Evolutionary conservation across 1,140 invertebrate species (phyloP).

Genomic region (Psix sp.): DNA sequence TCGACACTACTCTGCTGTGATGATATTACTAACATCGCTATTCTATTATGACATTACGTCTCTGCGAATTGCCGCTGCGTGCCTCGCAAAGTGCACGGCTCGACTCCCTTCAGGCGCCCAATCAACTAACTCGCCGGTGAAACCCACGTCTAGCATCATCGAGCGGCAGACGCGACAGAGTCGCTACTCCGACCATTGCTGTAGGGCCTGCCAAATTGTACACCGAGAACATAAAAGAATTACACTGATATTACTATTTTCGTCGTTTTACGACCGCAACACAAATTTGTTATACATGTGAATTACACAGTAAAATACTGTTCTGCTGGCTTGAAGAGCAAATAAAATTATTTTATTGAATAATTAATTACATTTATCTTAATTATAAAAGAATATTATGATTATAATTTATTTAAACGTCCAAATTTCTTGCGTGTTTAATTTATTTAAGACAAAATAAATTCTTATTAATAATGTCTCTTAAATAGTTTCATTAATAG

Average conservation of each 20-base stretch:
- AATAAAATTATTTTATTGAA: too few relatives aligned
- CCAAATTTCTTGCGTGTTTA: too few relatives aligned
- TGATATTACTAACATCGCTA: conserved; percentile 77
- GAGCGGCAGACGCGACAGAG: conserved; percentile 45
- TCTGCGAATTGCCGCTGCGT: conserved; percentile 61
- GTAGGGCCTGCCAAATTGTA: conserved; percentile 31
- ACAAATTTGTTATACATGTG: conserved; percentile 21
- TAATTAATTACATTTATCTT: too few relatives aligned
- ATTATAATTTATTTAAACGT: too few relatives aligned
- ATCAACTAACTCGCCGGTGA: conserved; percentile 67
- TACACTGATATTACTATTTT: conserved; percentile 37
- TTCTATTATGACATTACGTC: conserved; percentile 75
- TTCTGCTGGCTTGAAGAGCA: too few relatives aligned
- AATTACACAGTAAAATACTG: neutral
- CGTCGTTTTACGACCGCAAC: conserved; percentile 11
- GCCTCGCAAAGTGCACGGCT: conserved; percentile 51
- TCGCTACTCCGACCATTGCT: conserved; percentile 33
- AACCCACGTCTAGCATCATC: conserved; percentile 57
- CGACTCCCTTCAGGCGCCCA: conserved; percentile 65
- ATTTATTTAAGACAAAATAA: too few relatives aligned
- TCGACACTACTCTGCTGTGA: conserved; percentile 64
- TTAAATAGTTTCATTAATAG: too few relatives aligned
- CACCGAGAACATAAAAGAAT: conserved; percentile 24
- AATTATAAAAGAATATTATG: too few relatives aligned
- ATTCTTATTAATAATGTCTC: too few relatives aligned